These are phyloP conservation scores for Helicolenus hilgendorfi DNA, from an alignment of 2,797 vertebrate genomes.

Conservation along the genomic window DNA sequence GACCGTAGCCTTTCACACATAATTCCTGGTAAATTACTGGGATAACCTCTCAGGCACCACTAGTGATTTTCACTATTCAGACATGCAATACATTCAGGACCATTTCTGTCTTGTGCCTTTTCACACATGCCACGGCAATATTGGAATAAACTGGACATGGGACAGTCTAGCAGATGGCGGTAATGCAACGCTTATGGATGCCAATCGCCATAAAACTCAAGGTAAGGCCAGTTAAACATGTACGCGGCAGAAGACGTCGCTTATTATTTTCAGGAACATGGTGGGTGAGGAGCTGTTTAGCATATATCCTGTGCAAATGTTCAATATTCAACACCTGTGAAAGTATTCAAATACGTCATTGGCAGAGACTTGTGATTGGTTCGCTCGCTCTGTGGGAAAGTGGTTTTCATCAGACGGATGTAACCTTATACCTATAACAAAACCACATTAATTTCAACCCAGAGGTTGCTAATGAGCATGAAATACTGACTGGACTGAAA, in stretches of 20 bases:
- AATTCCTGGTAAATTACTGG: background rate
- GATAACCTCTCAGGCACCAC: background rate
- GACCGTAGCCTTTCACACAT: background rate
- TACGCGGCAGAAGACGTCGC: no score
- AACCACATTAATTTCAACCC: background rate
- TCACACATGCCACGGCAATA: background rate
- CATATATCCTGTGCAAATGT: accelerated
- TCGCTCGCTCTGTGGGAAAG: background rate
- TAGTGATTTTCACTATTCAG: background rate
- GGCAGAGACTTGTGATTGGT: background rate
- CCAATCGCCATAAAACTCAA: no score
- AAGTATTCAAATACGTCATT: background rate
- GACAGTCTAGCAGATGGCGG: background rate
- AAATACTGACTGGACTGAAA: background rate
- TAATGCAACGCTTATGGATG: background rate
- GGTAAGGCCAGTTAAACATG: no score
- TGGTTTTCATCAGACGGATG: background rate
- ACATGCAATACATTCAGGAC: background rate
- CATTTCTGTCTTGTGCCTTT: background rate
- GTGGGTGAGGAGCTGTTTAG: no score
- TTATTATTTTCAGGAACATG: no score
- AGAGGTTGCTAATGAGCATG: background rate
- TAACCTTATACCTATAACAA: background rate
- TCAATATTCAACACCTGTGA: background rate
- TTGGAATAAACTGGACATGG: background rate